These are phyloP conservation scores for Pelagia noctiluca DNA, from an alignment of 30 jellyfish, hydroid and myxozoan genomes.

Conservation along the genomic window DNA sequence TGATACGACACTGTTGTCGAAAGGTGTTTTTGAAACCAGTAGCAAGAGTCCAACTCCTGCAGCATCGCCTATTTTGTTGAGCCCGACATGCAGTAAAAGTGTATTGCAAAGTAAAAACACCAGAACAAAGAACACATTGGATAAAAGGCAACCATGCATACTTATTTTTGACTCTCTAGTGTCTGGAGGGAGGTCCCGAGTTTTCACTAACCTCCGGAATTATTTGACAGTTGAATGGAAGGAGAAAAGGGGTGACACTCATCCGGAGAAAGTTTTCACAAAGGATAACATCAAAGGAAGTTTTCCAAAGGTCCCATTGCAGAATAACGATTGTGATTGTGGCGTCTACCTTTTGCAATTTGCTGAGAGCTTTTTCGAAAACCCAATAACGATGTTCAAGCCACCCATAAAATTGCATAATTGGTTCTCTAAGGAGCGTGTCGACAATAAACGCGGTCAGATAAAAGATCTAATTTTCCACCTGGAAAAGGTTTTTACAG, in stretches of 20 bases:
- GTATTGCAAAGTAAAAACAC: background rate
- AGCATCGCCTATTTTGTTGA: too few species aligned
- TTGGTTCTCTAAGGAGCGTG: slow-evolving; percentile 83
- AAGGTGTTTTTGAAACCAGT: background rate
- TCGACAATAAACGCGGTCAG: slow-evolving; percentile 66
- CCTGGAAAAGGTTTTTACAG: slow-evolving; percentile 37
- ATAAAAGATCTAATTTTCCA: slow-evolving; percentile 48
- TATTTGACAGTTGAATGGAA: slow-evolving; percentile 88
- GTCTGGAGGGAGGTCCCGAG: slow-evolving; percentile 85
- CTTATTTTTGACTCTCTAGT: slow-evolving; percentile 87
- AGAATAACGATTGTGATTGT: slow-evolving; percentile 97
- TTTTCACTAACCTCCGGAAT: slow-evolving; percentile 81
- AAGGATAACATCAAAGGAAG: slow-evolving; percentile 82
- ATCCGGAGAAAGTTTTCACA: slow-evolving; percentile 62
- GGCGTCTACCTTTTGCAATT: slow-evolving; percentile 90
- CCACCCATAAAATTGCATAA: slow-evolving; percentile 69
- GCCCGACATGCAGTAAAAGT: too few species aligned
- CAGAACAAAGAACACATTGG: too few species aligned
- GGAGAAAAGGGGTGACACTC: slow-evolving; percentile 57
- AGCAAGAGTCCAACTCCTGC: background rate
- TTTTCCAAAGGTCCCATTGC: slow-evolving; percentile 90
- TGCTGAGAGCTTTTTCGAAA: slow-evolving; percentile 84
- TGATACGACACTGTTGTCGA: too few species aligned
- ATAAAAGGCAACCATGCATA: slow-evolving; percentile 88
- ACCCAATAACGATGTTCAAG: slow-evolving; percentile 68